These are phyloP conservation scores for Glandiceps talaboti DNA, from an alignment of 53 echinoderm and acorn worm genomes.

Conservation along the genomic window DNA sequence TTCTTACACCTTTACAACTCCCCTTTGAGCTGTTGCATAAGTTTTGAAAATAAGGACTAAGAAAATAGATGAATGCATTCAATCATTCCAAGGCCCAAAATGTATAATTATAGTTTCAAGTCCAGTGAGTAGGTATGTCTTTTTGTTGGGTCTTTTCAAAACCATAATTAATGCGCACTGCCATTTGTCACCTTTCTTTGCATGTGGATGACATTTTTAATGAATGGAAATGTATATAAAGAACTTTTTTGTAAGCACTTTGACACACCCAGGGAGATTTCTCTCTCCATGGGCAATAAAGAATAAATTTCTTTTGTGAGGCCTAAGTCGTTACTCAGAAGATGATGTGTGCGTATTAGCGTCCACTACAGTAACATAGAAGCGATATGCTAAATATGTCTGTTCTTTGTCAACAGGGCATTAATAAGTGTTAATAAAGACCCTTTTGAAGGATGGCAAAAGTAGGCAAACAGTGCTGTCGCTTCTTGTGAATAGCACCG, in stretches of 20 bases:
- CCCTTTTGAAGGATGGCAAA: background rate
- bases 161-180: background rate
- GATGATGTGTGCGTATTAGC: background rate
- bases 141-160: background rate
- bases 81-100: background rate
- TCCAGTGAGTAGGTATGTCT: background rate
- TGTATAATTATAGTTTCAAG: background rate
- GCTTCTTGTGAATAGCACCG: background rate
- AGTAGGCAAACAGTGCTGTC: background rate
- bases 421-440: background rate
- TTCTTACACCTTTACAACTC: no score
- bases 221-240: background rate
- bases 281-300: background rate
- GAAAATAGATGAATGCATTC: background rate
- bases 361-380: background rate
- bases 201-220: background rate
- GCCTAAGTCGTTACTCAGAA: background rate
- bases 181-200: background rate
- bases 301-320: background rate
- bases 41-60: background rate
- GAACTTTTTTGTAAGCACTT: background rate
- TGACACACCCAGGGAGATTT: background rate
- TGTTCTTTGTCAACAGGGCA: background rate
- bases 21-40: background rate
- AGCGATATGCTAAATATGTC: background rate